Base-by-base conservation (phyloP, 2,888 invertebrate genomes). In the Malthinus flaveolus region DNA sequence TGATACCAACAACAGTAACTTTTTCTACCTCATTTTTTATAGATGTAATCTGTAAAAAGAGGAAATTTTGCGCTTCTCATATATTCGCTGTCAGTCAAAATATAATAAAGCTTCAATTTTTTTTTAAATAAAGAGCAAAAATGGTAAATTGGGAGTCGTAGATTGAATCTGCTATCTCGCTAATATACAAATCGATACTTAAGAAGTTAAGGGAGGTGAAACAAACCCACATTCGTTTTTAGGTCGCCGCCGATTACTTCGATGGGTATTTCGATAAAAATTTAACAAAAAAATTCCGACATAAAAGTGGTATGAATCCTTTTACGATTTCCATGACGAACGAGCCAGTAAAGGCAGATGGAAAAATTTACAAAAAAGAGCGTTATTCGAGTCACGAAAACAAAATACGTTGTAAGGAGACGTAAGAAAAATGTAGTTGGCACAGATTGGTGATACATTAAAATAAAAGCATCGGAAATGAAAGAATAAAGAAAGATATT, bases 361-460 rank as follows among this genome's bases (percentile, higher is more conserved):
- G 50, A 39, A 56, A 51, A 55, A 35, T 42, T 10, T 37, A 44
- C 42, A 46, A 36, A 46, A 36, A 23, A 23, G 5, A 23, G 5
- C 5, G 5, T 5, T 54, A 55, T 48, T 55, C 59, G 34, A 46
- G 47, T 54, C 59, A 55, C 59, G 55, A 55, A 55, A 55, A 47
- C 31, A 59, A 37, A 59, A 59, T 55, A 55, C 32, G 36, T 50
- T 50, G 55, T 39, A 44, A 50, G 45, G 46, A 54, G 49, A 32
- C 11, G 55, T 45, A 59, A 42, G 46, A 45, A 56, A 59, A 47
- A 46, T 47, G 53, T 58, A 39, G 36, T 44, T 49, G 31, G 51
- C 49, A 51, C 60, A 60, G 51, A 60, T 56, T 51, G 60, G 59
- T 56, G 60, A 60, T 60, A 60, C 56, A 60, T 60, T 56, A 55